Percentiles rank a stretch among this genome's conserved stretches.
Evolutionary conservation across 2,797 vertebrate genomes (phyloP).

Genomic region (Parotocinclus haroldoi): DNA sequence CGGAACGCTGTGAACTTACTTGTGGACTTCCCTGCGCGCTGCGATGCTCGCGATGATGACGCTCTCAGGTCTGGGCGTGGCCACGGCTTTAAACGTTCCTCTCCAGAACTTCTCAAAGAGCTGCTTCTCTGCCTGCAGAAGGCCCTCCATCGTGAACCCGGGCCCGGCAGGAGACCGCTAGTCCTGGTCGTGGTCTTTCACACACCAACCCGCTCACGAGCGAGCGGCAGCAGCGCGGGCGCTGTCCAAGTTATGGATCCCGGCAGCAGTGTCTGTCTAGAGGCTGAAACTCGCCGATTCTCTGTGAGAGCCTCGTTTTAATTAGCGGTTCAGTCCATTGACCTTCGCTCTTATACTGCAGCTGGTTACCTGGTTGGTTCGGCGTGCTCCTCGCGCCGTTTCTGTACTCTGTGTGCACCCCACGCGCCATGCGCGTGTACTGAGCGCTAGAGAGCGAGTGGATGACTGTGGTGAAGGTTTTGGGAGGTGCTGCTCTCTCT

Average conservation of each 20-base stretch:
- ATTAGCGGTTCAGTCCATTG: constrained; percentile 6
- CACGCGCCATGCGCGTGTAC: neutral
- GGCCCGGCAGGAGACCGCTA: neutral
- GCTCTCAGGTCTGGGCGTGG: constrained; percentile 88
- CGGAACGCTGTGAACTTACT: constrained; percentile 64
- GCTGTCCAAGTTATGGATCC: constrained; percentile 77
- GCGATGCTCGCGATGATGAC: constrained; percentile 93
- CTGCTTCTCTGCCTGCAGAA: constrained; percentile 86
- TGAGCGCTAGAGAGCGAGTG: constrained; percentile 1
- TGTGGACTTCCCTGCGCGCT: constrained; percentile 76
- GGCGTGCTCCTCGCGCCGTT: constrained; percentile 5
- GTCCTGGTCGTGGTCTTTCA: neutral
- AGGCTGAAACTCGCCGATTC: constrained; percentile 10
- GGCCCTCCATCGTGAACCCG: neutral
- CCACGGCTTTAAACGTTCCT: constrained; percentile 95
- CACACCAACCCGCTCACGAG: neutral
- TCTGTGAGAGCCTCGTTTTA: constrained; percentile 30
- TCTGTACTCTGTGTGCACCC: neutral
- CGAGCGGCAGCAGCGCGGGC: constrained; percentile 52
- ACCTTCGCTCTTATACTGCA: neutral
- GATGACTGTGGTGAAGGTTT: neutral
- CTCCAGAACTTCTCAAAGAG: constrained; percentile 98
- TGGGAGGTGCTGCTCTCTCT: neutral
- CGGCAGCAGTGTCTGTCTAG: neutral
- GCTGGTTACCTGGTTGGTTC: constrained; percentile 19